Evolutionary conservation across 2,113 vertebrate genomes (phyloP).

Genomic region (Xerus inauris): DNA sequence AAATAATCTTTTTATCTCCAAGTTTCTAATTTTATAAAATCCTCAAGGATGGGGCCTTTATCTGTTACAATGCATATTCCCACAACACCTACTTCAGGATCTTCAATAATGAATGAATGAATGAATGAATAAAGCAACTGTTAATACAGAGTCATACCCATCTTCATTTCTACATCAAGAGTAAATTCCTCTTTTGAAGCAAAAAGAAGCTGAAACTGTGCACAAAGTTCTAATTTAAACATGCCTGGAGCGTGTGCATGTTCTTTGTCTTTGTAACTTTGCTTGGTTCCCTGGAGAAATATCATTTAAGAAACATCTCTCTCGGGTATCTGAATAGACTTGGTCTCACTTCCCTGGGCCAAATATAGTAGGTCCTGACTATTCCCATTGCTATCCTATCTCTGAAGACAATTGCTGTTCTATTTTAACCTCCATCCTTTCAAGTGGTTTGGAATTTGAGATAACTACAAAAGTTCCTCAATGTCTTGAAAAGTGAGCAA

Average conservation of each 20-base stretch:
- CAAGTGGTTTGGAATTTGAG: slow-evolving; percentile 80
- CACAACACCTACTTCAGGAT: not conserved
- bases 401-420: slow-evolving; percentile 54
- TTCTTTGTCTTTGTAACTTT: slow-evolving; percentile 52
- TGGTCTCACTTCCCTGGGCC: not conserved
- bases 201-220: not conserved
- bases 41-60: not conserved
- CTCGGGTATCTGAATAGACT: slow-evolving; percentile 50
- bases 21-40: not conserved
- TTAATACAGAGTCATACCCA: not conserved
- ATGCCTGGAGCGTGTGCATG: not conserved
- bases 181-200: not conserved
- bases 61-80: not conserved
- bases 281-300: slow-evolving; percentile 71
- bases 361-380: not conserved
- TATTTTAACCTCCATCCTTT: slow-evolving; percentile 80
- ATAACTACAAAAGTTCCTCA: slow-evolving; percentile 65
- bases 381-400: not conserved
- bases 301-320: slow-evolving; percentile 36
- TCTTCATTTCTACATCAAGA: slow-evolving; percentile 14
- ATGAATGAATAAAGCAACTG: not conserved
- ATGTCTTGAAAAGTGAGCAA: slow-evolving; percentile 74
- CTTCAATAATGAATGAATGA: not conserved
- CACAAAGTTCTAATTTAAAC: not conserved
- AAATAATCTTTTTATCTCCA: not conserved